Evolutionary conservation across 1,140 invertebrate species (phyloP).

Genomic region (Aphelenchoides fujianensis): DNA sequence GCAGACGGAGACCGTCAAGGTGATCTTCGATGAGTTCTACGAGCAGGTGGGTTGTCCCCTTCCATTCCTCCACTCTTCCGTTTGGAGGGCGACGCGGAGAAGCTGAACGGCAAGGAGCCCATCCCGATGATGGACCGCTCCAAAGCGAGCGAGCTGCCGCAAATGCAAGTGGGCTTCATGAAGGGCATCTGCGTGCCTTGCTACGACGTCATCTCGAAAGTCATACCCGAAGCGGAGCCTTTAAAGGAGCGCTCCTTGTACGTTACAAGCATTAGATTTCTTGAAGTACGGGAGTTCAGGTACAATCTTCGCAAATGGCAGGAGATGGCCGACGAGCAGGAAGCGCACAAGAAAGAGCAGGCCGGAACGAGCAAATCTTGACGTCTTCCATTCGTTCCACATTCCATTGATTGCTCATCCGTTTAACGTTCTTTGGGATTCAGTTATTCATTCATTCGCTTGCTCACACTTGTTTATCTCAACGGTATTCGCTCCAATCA

Average conservation of each 20-base stretch:
- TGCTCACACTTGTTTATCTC: too few species aligned
- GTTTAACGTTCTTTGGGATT: too few species aligned
- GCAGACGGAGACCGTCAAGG: constrained; percentile 76
- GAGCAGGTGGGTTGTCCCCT: constrained; percentile 68
- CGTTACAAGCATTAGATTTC: constrained; percentile 48
- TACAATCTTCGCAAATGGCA: constrained; percentile 65
- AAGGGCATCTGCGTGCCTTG: constrained; percentile 76
- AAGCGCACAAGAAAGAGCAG: background rate
- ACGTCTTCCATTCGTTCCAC: too few species aligned
- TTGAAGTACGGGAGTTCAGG: constrained; percentile 46
- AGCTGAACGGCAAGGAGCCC: constrained; percentile 70
- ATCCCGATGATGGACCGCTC: constrained; percentile 80
- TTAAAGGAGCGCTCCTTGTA: constrained; percentile 71
- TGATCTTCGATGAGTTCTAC: constrained; percentile 83
- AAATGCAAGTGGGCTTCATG: constrained; percentile 44
- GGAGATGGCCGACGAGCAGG: constrained; percentile 63
- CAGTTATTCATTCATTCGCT: too few species aligned
- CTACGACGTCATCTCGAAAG: constrained; percentile 70
- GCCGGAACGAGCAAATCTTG: too few species aligned
- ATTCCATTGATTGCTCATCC: too few species aligned
- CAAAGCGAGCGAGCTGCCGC: constrained; percentile 72
- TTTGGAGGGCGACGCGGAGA: constrained; percentile 72
- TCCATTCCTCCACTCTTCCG: constrained; percentile 10
- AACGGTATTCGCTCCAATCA: too few species aligned
- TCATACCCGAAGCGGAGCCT: constrained; percentile 73